Evolutionary conservation across 2,113 vertebrate genomes (phyloP), one percentile per base, ranked within the genome.

Genomic region (Pungitius pungitius): DNA sequence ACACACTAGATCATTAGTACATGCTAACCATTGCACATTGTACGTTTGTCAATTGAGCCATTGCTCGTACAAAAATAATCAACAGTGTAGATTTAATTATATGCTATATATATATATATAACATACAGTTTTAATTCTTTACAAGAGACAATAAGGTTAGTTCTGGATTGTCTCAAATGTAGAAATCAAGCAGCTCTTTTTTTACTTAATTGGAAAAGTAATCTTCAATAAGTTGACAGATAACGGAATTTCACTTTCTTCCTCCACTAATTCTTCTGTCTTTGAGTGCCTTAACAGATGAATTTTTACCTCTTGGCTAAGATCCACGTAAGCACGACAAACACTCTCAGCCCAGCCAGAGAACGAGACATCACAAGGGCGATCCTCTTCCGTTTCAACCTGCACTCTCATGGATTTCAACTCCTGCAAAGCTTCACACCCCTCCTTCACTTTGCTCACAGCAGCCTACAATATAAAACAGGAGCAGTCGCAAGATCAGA

Each of bases 251-350:
- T 17, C 24, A 22, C 24, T 42, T 68, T 27, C 22, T 27, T 52
- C 59, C 27, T 27, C 0, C 52, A 35, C 60, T 26, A 14, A 42
- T 35, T 27, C 24, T n/a, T 58, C 10, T 37, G 13, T 35, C 8
- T 62, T 15, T 70, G 45, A 69, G 20, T 30, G 12, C 3, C 26
- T 13, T 15, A 4, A 18, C 8, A 18, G 35, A 68, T 43, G 42
- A 35, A 8, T 39, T 33, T 24, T 59, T 90, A 98, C 97, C 96
- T 98, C 92, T 51, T 77, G 87, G 51, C 20, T 65, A 5, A 95
- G 81, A 37, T 73, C 73, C 58, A 52, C 80, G 80, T 84, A 90
- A 85, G 90, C 93, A 14, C 76, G 83, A 77, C 73, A 37, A 18
- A 95, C 81, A 3, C 22, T 70, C 54, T 92, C 87, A 55, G 91